These are phyloP conservation scores for Hemibagrus guttatus DNA, from an alignment of 2,797 vertebrate species.

Conservation along the genomic window DNA sequence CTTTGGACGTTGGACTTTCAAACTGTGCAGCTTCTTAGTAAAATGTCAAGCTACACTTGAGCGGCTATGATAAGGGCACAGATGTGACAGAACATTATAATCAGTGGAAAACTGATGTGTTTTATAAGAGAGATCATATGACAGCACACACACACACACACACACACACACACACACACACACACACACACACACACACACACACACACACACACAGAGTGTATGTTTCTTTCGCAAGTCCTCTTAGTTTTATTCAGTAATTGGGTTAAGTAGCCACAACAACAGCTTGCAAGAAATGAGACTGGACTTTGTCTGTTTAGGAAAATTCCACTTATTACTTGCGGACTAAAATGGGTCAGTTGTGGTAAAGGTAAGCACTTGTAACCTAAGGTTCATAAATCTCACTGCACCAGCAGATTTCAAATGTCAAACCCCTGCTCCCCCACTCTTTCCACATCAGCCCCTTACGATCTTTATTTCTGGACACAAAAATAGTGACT, in stretches of 20 bases:
- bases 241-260: not conserved
- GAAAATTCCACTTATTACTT: not conserved
- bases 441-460: not conserved
- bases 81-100: too few species aligned
- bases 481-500: not conserved
- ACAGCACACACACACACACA: too few species aligned
- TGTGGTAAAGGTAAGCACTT: not conserved
- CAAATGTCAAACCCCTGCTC: not conserved
- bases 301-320: not conserved
- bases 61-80: not conserved
- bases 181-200: too few species aligned
- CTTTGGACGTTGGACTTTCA: not conserved
- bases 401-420: not conserved
- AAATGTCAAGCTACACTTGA: not conserved
- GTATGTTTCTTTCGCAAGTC: too few species aligned
- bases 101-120: too few species aligned
- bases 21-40: not conserved
- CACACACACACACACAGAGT: too few species aligned
- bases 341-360: not conserved
- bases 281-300: not conserved
- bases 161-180: too few species aligned
- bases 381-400: not conserved
- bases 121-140: too few species aligned
- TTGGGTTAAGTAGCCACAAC: not conserved
- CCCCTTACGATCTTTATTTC: not conserved